Percentiles rank a stretch among this genome's conserved stretches.
phyloP scores from a whole-genome alignment of 2,113 vertebrate genomes.

The Gavia stellata region DNA sequence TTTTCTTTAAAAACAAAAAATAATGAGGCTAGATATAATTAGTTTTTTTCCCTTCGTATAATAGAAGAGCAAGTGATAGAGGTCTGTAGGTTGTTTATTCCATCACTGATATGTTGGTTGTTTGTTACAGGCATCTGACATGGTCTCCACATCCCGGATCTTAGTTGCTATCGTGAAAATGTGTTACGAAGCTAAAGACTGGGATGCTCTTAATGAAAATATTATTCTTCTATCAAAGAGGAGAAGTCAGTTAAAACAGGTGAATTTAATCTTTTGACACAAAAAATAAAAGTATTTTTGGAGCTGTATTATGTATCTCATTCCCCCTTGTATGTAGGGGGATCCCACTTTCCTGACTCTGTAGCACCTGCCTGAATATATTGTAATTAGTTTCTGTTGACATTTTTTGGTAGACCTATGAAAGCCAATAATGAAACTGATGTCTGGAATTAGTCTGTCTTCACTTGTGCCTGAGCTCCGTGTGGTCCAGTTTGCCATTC shows the following conservation, averaged over 20 bases:
- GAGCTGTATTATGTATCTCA: not conserved
- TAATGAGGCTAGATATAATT: not conserved
- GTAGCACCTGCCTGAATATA: not conserved
- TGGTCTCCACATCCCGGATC: slow-evolving; percentile 96
- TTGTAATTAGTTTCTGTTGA: not conserved
- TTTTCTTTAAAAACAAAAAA: not conserved
- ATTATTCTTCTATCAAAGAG: slow-evolving; percentile 96
- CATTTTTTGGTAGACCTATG: not conserved
- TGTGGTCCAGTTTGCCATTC: not conserved
- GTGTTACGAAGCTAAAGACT: slow-evolving; percentile 95
- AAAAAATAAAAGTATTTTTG: not conserved
- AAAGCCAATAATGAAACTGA: not conserved
- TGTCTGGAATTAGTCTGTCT: not conserved
- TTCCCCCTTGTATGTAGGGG: not conserved
- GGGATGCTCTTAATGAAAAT: slow-evolving; percentile 97
- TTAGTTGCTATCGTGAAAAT: slow-evolving; percentile 96
- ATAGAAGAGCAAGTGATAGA: not conserved
- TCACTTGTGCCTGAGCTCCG: not conserved
- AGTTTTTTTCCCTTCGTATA: not conserved
- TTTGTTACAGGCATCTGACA: slow-evolving; percentile 89
- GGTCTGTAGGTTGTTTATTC: not conserved
- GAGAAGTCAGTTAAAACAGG: slow-evolving; percentile 97
- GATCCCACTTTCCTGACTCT: not conserved
- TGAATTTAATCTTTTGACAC: slow-evolving; percentile 47
- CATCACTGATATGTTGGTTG: not conserved